These are phyloP conservation scores for Ptyas mucosa DNA, from an alignment of 2,113 vertebrate species.

Conservation along the genomic window DNA sequence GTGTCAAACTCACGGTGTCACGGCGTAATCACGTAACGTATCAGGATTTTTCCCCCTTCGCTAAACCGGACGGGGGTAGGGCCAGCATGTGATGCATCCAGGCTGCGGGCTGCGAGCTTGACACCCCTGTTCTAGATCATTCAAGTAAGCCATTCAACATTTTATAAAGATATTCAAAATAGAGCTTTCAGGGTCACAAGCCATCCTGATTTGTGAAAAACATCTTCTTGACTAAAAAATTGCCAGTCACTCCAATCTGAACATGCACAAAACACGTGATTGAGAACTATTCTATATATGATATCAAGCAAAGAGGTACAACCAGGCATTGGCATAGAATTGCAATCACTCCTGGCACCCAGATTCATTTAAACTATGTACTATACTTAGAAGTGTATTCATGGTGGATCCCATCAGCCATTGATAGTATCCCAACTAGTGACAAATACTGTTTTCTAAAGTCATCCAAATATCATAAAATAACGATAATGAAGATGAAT, in stretches of 20 bases:
- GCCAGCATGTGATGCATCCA: no score
- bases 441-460: not conserved
- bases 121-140: not conserved
- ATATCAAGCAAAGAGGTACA: not conserved
- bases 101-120: no score
- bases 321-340: not conserved
- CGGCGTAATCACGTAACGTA: no score
- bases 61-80: no score
- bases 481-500: not conserved
- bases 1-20: no score
- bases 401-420: not conserved
- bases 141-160: not conserved
- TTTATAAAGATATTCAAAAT: not conserved
- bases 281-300: not conserved
- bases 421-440: not conserved
- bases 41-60: no score
- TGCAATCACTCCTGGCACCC: not conserved
- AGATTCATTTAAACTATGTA: not conserved
- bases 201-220: not conserved
- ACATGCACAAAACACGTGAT: not conserved
- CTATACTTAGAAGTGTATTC: not conserved
- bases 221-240: not conserved
- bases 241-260: not conserved
- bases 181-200: not conserved
- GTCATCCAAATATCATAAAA: not conserved